Evolutionary conservation across 2,888 invertebrate genomes (phyloP).

Genomic region (Stenodera caucasica): DNA sequence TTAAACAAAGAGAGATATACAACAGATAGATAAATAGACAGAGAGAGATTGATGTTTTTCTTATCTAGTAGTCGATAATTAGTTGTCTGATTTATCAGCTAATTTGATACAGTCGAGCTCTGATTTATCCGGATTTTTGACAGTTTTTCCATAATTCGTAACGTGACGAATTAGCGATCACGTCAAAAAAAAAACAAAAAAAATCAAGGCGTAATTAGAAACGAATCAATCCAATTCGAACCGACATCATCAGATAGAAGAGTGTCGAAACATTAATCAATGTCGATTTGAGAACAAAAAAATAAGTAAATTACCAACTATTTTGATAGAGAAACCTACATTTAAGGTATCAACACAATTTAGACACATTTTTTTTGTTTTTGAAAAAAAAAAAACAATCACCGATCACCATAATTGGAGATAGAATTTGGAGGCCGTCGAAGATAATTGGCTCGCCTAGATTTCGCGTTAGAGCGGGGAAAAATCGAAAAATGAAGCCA

Average conservation of each 20-base stretch:
- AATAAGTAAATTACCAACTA: neutral
- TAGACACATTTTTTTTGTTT: too few relatives aligned
- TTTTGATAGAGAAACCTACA: constrained; percentile 6
- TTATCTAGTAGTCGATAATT: neutral
- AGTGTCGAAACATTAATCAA: constrained; percentile 9
- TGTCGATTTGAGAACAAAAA: neutral
- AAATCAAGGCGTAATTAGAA: neutral
- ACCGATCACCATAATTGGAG: neutral
- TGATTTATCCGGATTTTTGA: too few relatives aligned
- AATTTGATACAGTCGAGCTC: too few relatives aligned
- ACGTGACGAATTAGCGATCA: neutral
- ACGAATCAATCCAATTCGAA: neutral
- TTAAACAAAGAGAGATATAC: neutral
- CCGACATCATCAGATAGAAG: neutral
- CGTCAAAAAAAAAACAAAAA: neutral
- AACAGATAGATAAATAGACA: too few relatives aligned
- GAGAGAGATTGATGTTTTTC: neutral
- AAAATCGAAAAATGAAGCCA: neutral
- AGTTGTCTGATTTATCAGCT: too few relatives aligned
- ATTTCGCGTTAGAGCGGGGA: constrained; percentile 6
- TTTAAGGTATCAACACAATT: constrained; percentile 8
- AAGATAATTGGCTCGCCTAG: constrained; percentile 8
- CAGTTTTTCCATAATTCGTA: too few relatives aligned
- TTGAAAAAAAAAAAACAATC: too few relatives aligned
- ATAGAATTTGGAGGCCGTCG: neutral